Evolutionary conservation across 2,113 vertebrate species (phyloP), one percentile per base, ranked within the genome.

Genomic region (Synchiropus splendidus): DNA sequence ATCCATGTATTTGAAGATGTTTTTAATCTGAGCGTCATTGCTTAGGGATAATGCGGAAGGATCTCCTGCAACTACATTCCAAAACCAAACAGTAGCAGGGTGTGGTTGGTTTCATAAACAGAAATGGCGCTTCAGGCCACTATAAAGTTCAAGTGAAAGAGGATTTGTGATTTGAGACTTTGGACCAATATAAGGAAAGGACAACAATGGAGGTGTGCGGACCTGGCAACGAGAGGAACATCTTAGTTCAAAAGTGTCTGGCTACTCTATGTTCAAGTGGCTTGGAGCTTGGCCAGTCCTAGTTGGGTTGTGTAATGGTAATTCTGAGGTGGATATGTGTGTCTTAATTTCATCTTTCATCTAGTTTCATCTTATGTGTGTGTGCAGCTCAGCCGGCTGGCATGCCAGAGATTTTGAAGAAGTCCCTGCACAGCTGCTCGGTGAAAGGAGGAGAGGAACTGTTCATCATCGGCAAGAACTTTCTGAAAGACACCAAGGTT

Each of bases 381-480:
- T 27, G 21, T 27, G 8, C 75, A 98, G 95, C 95, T 78, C 94
- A 99, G 45, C 95, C 95, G 66, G 95, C 94, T 13, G 95, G 95
- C 43, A 83, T 92, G 45, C 95, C 95, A 27, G 95, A 99, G 71
- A 99, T 99, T 65, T 81, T 99, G 34, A 99, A 97, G 86, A 99
- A 99, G 80, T 98, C 94, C 40, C 83, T 99, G 10, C 92, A 98
- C 79, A 94, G 82, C 46, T 92, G 91, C 60, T 89, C 91, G 13
- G 91, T 90, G 55, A 91, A 86, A 58, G 95, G 95, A 8, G 94
- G 92, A 54, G 91, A 94, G 53, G 95, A 99, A 54, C 85, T 99
- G 46, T 99, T 99, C 70, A 86, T 99, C 72, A 98, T 99, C 16
- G 95, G 95, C 78, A 99, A 99, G 81, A 98, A 99, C 83, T 99